Conservation (phyloP, 2,888 invertebrate species). For the Melitaea athalia region DNA sequence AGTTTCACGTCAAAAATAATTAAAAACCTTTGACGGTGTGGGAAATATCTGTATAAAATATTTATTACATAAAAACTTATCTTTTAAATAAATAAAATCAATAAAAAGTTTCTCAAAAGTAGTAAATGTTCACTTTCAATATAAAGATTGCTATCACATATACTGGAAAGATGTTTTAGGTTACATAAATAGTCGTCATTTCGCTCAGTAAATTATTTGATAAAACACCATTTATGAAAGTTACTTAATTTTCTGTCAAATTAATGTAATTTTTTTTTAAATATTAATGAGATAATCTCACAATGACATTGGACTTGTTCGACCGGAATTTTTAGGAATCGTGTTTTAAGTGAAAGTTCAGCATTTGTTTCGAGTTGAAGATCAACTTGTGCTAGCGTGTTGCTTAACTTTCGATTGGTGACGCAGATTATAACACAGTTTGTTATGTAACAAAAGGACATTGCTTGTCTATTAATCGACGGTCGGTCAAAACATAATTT, state of each 20-base stretch:
- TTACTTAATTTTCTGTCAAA: not conserved
- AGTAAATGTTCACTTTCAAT: not conserved
- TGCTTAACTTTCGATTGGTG: constrained; percentile 68
- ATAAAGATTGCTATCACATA: not conserved
- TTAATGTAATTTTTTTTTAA: constrained; percentile 3
- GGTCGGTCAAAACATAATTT: not conserved
- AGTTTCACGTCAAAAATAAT: too few species aligned
- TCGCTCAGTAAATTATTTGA: not conserved
- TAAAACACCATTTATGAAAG: constrained; percentile 8
- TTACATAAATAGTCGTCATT: not conserved
- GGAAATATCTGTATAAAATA: not conserved
- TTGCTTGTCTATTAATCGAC: constrained; percentile 23
- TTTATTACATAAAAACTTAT: not conserved
- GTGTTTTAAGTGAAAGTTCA: constrained; percentile 74
- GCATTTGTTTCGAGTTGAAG: constrained; percentile 63
- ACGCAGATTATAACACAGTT: constrained; percentile 57
- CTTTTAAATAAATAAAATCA: not conserved
- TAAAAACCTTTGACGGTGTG: not conserved
- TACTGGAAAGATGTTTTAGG: not conserved
- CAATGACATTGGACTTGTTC: constrained; percentile 44
- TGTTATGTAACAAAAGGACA: constrained; percentile 33
- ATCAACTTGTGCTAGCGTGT: constrained; percentile 58
- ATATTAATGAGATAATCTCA: constrained; percentile 44
- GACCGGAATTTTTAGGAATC: constrained; percentile 61
- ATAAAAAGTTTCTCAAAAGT: constrained; percentile 8